phyloP scores from a whole-genome alignment of 2,888 invertebrate species.

The Epinotia nisella region DNA sequence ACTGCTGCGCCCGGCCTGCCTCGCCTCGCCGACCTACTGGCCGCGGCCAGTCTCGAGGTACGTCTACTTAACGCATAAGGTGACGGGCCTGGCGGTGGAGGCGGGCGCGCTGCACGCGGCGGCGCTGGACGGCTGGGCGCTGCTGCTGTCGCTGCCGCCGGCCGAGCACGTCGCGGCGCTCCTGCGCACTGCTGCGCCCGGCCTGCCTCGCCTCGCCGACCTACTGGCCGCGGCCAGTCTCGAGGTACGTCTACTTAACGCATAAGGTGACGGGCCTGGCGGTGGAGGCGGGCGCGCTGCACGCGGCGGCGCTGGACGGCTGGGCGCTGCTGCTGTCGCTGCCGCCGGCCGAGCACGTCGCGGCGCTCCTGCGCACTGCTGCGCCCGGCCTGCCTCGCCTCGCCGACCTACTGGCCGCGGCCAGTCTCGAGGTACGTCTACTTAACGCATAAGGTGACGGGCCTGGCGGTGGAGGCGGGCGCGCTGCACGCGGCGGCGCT shows the following conservation, averaged over 20 bases:
- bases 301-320: too few relatives aligned
- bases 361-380: constrained; percentile 74
- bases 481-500: too few relatives aligned
- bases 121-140: too few relatives aligned
- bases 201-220: constrained; percentile 76
- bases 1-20: constrained; percentile 58
- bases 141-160: constrained; percentile 73
- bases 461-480: too few relatives aligned
- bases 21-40: constrained; percentile 87
- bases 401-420: constrained; percentile 89
- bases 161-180: constrained; percentile 87
- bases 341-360: constrained; percentile 88
- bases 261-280: too few relatives aligned
- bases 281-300: too few relatives aligned
- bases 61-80: too few relatives aligned
- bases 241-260: not conserved
- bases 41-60: constrained; percentile 88
- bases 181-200: constrained; percentile 62
- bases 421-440: constrained; percentile 82
- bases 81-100: too few relatives aligned
- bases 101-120: too few relatives aligned
- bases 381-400: constrained; percentile 66
- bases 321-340: too few relatives aligned
- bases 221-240: constrained; percentile 92
- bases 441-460: too few relatives aligned